Evolutionary conservation across 2,113 vertebrate genomes (phyloP), one percentile per base, ranked within the genome.

Genomic region (Charadrius vociferus): DNA sequence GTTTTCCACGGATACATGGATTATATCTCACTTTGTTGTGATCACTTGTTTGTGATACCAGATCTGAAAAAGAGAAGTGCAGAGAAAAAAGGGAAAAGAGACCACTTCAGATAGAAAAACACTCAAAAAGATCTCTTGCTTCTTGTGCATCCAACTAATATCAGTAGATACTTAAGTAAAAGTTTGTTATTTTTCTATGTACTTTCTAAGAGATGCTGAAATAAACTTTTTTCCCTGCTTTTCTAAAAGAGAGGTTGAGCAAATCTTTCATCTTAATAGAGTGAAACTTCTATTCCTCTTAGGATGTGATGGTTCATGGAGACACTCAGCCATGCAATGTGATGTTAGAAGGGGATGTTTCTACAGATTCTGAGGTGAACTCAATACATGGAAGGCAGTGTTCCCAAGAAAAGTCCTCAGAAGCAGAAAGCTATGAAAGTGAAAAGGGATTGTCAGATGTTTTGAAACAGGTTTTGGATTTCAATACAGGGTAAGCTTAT

Each of bases 401-500:
- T 74, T 95, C 62, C 66, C 81, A 85, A 29, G 49, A 88, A 30
- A 71, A 87, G 8, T 55, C 45, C 14, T 52, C 81, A 82, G 88
- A 74, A 80, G 79, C 49, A 74, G 71, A 66, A 81, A 67, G 6
- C 50, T 75, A 3, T 93, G 75, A 37, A 93, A 86, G 63, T 55
- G 88, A 84, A 63, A 90, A 97, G 23, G 32, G 5, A 8, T 63
- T 10, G 16, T 92, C 82, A 92, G 52, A 82, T 93, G 73, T 43
- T 79, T 39, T 29, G 9, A 90, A 96, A 59, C 52, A 80, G 3
- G 73, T 86, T 94, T 91, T 84, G 71, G 71, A 96, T 94, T 61
- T 16, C 74, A 88, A 5, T 77, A 75, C 23, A 93, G 88, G 98
- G 98, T 98, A 98, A 74, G 90, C 41, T 59, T 80, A 82, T 36